phyloP scores from a whole-genome alignment of 2,113 vertebrate species.

The Tursiops truncatus region DNA sequence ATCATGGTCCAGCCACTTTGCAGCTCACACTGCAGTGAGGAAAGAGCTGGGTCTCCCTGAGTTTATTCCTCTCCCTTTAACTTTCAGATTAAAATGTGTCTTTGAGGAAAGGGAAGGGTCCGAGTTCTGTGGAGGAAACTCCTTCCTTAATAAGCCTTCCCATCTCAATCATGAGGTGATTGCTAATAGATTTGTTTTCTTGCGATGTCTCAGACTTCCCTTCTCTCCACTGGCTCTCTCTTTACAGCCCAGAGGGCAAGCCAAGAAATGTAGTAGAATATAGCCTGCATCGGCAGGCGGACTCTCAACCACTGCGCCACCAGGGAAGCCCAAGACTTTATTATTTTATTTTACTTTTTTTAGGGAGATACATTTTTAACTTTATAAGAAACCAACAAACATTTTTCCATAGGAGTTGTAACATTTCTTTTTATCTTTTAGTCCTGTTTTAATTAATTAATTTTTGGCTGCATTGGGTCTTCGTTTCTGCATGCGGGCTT shows the following conservation, averaged over 20 bases:
- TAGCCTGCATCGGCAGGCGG: too few relatives aligned
- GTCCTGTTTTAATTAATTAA: too few relatives aligned
- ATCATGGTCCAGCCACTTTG: accelerated
- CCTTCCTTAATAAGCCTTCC: neutral
- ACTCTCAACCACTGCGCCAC: too few relatives aligned
- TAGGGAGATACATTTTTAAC: neutral
- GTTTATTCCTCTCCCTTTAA: neutral
- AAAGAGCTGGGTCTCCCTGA: neutral
- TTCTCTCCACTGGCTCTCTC: neutral
- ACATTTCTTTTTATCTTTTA: neutral
- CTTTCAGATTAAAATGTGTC: neutral
- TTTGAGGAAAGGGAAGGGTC: neutral
- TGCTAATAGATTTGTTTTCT: neutral
- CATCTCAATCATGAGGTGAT: neutral
- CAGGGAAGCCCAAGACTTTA: neutral
- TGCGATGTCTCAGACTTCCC: neutral
- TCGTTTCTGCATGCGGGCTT: too few relatives aligned
- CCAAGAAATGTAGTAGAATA: neutral
- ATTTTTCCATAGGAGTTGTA: neutral
- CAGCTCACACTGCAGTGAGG: neutral
- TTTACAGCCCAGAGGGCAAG: neutral
- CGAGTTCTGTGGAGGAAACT: neutral
- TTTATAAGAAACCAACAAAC: neutral
- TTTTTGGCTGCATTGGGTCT: too few relatives aligned
- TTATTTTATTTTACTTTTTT: neutral